phyloP scores from a whole-genome alignment of 2,797 vertebrate species.

The Hypotaenidia philippensis region DNA sequence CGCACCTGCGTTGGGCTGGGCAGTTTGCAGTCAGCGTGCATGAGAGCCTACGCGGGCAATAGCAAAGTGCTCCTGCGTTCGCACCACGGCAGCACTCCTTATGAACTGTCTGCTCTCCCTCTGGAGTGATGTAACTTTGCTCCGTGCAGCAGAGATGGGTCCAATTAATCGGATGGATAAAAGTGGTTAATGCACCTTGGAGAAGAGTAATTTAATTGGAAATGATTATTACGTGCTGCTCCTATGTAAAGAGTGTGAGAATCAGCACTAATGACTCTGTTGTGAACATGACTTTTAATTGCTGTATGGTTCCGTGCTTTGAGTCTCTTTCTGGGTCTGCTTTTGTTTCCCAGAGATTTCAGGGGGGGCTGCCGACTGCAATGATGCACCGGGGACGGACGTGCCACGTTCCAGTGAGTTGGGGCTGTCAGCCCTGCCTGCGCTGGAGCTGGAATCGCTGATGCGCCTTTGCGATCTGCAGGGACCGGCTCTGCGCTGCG shows the following conservation, averaged over 20 bases:
- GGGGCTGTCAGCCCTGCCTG: background rate
- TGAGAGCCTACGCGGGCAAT: accelerated
- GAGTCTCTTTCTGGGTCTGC: background rate
- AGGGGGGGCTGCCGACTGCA: background rate
- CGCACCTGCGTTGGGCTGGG: background rate
- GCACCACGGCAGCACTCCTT: background rate
- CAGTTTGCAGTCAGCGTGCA: background rate
- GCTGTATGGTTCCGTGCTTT: background rate
- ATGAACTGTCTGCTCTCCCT: constrained; percentile 43
- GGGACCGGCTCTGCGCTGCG: background rate
- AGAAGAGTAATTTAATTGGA: constrained; percentile 60
- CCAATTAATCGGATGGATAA: constrained; percentile 53
- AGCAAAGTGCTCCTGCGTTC: background rate
- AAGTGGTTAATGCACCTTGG: constrained; percentile 68
- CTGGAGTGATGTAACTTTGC: background rate
- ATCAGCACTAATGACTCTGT: constrained; percentile 43
- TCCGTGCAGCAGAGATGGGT: background rate
- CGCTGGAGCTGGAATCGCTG: background rate
- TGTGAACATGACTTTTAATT: constrained; percentile 38
- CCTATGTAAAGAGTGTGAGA: constrained; percentile 48
- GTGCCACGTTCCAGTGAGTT: background rate
- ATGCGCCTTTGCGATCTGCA: background rate
- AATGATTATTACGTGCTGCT: constrained; percentile 40
- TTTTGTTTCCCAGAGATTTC: constrained; percentile 16
- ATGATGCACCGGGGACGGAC: background rate